Evolutionary conservation across 2,888 invertebrate genomes (phyloP).

Genomic region (Auanema freiburgensis): DNA sequence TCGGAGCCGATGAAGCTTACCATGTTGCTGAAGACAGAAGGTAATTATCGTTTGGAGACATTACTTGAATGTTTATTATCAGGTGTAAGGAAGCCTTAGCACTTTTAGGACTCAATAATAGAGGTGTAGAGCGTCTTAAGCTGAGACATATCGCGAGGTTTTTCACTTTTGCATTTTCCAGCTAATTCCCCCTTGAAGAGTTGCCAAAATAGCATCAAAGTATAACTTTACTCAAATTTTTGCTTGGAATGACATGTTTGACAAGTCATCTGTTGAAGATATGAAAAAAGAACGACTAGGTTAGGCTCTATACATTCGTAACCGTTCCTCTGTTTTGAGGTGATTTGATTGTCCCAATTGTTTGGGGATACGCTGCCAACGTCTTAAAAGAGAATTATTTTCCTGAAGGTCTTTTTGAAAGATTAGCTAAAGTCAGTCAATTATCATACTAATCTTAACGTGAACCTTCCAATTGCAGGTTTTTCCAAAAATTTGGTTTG

Average conservation of each 20-base stretch:
- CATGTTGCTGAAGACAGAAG: slow-evolving; percentile 68
- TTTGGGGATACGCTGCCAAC: slow-evolving; percentile 57
- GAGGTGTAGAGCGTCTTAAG: slow-evolving; percentile 69
- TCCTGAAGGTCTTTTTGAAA: slow-evolving; percentile 53
- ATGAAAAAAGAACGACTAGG: slow-evolving; percentile 27
- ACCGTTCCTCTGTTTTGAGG: slow-evolving; percentile 14
- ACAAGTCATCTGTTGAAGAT: slow-evolving; percentile 28
- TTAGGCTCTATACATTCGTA: too few relatives aligned
- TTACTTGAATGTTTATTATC: slow-evolving; percentile 7
- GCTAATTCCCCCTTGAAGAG: slow-evolving; percentile 14
- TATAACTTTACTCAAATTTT: slow-evolving; percentile 46
- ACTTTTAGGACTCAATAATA: slow-evolving; percentile 10
- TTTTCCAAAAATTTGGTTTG: slow-evolving; percentile 78
- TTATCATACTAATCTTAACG: not conserved
- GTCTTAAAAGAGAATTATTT: slow-evolving; percentile 54
- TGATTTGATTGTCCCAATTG: slow-evolving; percentile 42
- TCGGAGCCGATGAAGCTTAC: slow-evolving; percentile 82
- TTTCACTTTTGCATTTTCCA: not conserved
- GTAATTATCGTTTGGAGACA: slow-evolving; percentile 42
- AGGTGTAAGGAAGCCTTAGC: not conserved
- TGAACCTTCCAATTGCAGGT: slow-evolving; percentile 64
- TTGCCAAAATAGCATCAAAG: slow-evolving; percentile 31
- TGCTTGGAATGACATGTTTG: slow-evolving; percentile 63
- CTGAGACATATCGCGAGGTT: slow-evolving; percentile 70
- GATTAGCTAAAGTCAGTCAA: slow-evolving; percentile 33